A percentile compares a stretch with the other conserved stretches of the same genome.
These are phyloP conservation scores for Sebastes schlegelii DNA, from an alignment of 2,113 vertebrate species.

Conservation along the genomic window DNA sequence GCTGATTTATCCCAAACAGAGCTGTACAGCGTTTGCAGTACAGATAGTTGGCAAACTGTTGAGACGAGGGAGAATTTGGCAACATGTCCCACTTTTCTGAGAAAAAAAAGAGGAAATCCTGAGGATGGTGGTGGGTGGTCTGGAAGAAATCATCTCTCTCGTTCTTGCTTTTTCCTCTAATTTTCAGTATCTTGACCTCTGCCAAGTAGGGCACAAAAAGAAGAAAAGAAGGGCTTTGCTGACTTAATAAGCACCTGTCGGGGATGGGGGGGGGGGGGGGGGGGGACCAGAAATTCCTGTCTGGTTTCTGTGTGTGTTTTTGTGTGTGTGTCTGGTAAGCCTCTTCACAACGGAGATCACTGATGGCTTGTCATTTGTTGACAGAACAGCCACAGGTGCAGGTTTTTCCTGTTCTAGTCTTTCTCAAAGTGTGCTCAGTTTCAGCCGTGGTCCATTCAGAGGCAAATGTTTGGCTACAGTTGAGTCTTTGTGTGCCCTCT, in stretches of 20 bases:
- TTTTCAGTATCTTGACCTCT: conserved; percentile 59
- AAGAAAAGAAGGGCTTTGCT: conserved; percentile 60
- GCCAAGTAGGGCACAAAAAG: conserved; percentile 40
- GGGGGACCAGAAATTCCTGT: conserved; percentile 72
- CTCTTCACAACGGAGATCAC: conserved; percentile 58
- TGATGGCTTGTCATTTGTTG: conserved; percentile 68
- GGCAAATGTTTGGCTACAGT: conserved; percentile 53
- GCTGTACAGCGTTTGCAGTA: conserved; percentile 7
- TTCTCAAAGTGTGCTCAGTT: conserved; percentile 21
- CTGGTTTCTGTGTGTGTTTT: conserved; percentile 57
- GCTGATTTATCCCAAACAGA: conserved; percentile 63
- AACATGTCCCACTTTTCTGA: neutral
- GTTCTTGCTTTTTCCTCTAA: conserved; percentile 39
- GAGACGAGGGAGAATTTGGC: conserved; percentile 17
- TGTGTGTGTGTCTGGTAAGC: conserved; percentile 40
- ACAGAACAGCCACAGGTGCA: conserved; percentile 73
- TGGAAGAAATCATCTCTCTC: conserved; percentile 38
- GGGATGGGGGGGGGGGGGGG: conserved; percentile 16
- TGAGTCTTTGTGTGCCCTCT: conserved; percentile 40
- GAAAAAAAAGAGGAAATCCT: conserved; percentile 10
- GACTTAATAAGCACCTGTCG: conserved; percentile 76
- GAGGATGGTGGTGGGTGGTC: conserved; percentile 68
- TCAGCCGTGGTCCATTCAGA: conserved; percentile 27
- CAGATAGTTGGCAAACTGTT: conserved; percentile 41
- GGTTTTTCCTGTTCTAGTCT: conserved; percentile 57